Evolutionary conservation across 2,113 vertebrate genomes (phyloP), one percentile per base, ranked within the genome.

Genomic region (Micronycteris hirsuta): DNA sequence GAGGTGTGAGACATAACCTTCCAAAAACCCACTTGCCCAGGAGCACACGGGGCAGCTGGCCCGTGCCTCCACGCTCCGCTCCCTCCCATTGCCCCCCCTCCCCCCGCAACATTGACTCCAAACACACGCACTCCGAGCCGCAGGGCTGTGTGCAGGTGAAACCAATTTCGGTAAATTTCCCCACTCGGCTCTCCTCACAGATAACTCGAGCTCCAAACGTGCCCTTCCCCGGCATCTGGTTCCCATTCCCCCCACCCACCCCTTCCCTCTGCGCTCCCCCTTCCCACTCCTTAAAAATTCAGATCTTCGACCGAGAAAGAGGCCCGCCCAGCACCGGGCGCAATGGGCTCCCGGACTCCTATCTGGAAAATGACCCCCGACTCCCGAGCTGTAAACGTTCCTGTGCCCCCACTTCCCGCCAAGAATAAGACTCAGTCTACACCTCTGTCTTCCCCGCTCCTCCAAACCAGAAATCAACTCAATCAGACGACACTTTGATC

Each of bases 151-250:
- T 54, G 95, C 98, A 98, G 98, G 97, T 97, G 97, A 98, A 97
- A 98, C 80, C 97, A 97, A 97, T 97, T 98, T 98, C 96, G 38
- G 92, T 52, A 54, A 88, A 96, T 68, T 89, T 94, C 95, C 95
- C 95, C 85, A n/a, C 84, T 96, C 93, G 24, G 86, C 77, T 92
- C 86, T 81, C 88, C 5, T 71, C 91, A 94, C 80, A 97, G 94
- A 97, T 97, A 96, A 96, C 97, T 97, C 93, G 13, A 92, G 96
- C 87, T 89, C 95, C 67, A 96, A 96, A 90, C 76, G 77, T 85
- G 96, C 97, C 96, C 97, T 97, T 97, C 96, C 96, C 93, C 95
- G 71, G 98, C 98, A 98, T 98, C 98, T 98, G 98, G 93, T 98
- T 98, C 96, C 98, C 98, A 98, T 98, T 97, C 92, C 83, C 89